Base-by-base conservation (phyloP, 1,140 invertebrate species). In the Hetaerina americana region DNA sequence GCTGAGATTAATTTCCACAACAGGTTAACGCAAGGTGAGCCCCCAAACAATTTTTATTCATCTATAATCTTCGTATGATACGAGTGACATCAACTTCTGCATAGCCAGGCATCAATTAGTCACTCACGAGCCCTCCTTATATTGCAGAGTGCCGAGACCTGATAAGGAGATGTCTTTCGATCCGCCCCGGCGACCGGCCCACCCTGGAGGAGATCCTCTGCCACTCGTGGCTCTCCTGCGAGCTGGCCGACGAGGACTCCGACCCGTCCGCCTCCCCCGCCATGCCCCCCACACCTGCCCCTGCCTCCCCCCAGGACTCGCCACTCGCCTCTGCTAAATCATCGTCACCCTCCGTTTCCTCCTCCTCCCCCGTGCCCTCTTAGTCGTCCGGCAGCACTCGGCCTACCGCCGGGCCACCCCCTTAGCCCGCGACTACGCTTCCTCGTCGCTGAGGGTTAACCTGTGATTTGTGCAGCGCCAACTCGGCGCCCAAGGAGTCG, bases 81-180 rank as follows among this genome's bases (percentile, higher is more conserved):
- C 5, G 8, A 67, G 5, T 67, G 1, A 25, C 24, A 25, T 18
- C 67, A 26, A 68, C 25, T 22, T 8, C n/a, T 18, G 12, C 6
- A 28, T 26, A 5, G 5, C 18, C 12, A 5, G 12, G 27, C 27
- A 69, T 28, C 18, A 69, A 26, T 69, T 24, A 18, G 67, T 29
- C 25, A 22, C 15, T 71, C 28, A 27, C 71, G 68, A 29, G 31
- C 72, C 76, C 72, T 73, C 78, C 76, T 74, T 71, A 27, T 57
- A 75, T 79, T 79, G 66, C 81, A 81, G 86, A 86, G 76, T 86
- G 85, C 73, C 82, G 85, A 79, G 84, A 89, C 74, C 80, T 89
- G 49, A 87, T 89, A 74, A 77, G 77, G 49, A 80, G 80, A 71
- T 89, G 88, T 78, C 80, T 90, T 15, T 77, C 81, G 72, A 77